Base-by-base conservation (phyloP, 2,888 invertebrate genomes). In the Tenthredo amoena region DNA sequence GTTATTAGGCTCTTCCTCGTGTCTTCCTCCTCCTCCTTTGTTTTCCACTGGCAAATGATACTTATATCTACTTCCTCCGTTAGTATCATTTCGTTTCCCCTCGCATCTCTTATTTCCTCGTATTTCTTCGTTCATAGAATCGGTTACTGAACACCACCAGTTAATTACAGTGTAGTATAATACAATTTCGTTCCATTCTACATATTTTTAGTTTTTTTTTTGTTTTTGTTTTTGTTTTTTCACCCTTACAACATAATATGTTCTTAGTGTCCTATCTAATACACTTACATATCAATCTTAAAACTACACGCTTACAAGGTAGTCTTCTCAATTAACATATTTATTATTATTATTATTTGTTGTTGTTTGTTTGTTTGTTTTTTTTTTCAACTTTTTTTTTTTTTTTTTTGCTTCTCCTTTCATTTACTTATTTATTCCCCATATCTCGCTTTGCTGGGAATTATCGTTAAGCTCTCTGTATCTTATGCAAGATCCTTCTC, bases 381-480 rank as follows among this genome's bases (percentile, higher is more conserved):
- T 55, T 77, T 55, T 77, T 85, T 76, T 43, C 9, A 4, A 15
- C 82, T 87, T 72, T 84, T 85, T 58, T 12, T 77, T 21, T 65
- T 85, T 71, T n/a, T 77, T 72, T 85, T 85, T 83, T n/a, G n/a
- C n/a, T n/a, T n/a, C n/a, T n/a, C n/a, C 85, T 84, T 86, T 87
- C 86, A 76, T 68, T 86, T 85, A 85, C 71, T 65, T 74, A 85
- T 81, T 81, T 84, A 87, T 84, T 85, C 68, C 26, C 76, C 74
- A 26, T 43, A 71, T 85, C 81, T 85, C 89, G 88, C 87, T 89
- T 92, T 90, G 90, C 89, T 88, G 91, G 91, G 91, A 92, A 92
- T 92, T 91, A 92, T 91, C 90, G 90, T 91, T 91, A 92, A 92
- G 92, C 91, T 91, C 91, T 92, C 91, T 89, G 89, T 89, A 85